A percentile compares a stretch with the other conserved stretches of the same genome.
These are phyloP conservation scores for Kryphioiulus occultus DNA, from an alignment of 2,888 invertebrate species.

Conservation along the genomic window DNA sequence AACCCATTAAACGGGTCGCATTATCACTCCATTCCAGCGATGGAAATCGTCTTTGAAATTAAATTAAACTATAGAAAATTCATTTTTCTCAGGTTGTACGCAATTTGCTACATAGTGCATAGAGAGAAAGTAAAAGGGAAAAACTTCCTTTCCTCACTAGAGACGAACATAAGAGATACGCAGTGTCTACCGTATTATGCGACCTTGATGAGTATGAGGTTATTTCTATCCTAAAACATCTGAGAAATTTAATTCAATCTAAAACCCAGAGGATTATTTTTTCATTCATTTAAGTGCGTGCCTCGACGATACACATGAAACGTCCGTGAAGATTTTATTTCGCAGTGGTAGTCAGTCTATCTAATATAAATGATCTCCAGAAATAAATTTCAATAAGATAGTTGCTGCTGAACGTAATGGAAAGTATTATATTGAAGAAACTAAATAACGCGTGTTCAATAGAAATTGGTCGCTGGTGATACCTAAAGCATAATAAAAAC, in stretches of 20 bases:
- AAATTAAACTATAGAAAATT: slow-evolving; percentile 3
- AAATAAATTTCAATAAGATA: slow-evolving; percentile 26
- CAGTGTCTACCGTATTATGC: neutral
- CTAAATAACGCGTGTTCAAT: neutral
- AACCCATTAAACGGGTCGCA: neutral
- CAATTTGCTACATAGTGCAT: neutral
- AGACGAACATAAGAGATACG: neutral
- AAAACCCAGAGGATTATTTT: slow-evolving; percentile 24
- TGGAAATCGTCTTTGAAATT: neutral
- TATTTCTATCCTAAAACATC: slow-evolving; percentile 4
- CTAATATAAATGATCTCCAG: slow-evolving; percentile 27
- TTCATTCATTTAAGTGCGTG: slow-evolving; percentile 19
- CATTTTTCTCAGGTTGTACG: neutral
- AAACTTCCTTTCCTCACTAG: neutral
- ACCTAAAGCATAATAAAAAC: neutral
- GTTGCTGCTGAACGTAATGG: neutral
- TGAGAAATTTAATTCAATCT: neutral
- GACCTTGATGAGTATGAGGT: neutral
- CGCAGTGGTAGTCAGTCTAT: neutral
- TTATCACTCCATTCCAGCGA: neutral
- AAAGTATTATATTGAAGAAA: neutral
- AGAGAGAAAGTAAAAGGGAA: neutral
- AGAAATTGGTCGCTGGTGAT: neutral
- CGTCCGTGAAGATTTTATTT: slow-evolving; percentile 1
- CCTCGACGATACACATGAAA: neutral